Conservation (phyloP, 2,797 vertebrate species). For the Gephyroberyx darwinii region DNA sequence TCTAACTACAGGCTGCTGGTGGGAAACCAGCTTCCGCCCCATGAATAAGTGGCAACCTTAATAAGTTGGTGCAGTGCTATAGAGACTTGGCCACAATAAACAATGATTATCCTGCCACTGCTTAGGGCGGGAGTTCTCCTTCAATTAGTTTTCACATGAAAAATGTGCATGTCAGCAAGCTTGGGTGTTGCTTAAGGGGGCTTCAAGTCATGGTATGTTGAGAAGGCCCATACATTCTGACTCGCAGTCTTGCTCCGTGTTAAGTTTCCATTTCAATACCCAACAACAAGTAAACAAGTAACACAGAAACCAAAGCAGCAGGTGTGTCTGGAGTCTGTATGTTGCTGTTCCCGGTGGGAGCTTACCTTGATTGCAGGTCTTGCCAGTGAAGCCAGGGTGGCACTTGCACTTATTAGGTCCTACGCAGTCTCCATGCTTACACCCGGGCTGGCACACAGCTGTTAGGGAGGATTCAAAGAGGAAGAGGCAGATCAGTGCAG, state of each 20-base stretch:
- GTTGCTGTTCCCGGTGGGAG: neutral
- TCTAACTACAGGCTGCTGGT: conserved; percentile 42
- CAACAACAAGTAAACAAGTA: conserved; percentile 4
- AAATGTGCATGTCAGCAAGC: conserved; percentile 40
- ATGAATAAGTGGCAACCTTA: conserved; percentile 40
- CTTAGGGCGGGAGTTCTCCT: conserved; percentile 34
- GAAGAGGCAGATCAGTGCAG: conserved; percentile 70
- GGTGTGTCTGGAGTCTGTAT: neutral
- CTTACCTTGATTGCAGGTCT: conserved; percentile 98
- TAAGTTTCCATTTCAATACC: conserved; percentile 13
- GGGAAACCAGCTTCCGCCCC: conserved; percentile 43
- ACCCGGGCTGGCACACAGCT: conserved; percentile 95
- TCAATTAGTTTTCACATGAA: conserved; percentile 28
- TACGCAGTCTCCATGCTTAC: conserved; percentile 95
- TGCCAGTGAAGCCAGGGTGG: conserved; percentile 92
- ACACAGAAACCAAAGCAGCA: conserved; percentile 21
- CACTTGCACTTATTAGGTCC: conserved; percentile 98
- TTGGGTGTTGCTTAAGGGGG: neutral
- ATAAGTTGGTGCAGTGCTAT: conserved; percentile 2
- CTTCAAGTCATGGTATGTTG: conserved; percentile 16
- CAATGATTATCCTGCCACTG: conserved; percentile 43
- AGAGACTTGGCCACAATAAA: conserved; percentile 46
- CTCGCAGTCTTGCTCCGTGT: conserved; percentile 14
- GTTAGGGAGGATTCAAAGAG: conserved; percentile 67
- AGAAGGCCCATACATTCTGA: conserved; percentile 4